Evolutionary conservation across 2,888 invertebrate genomes (phyloP).

Genomic region (Hydriomena furcata): DNA sequence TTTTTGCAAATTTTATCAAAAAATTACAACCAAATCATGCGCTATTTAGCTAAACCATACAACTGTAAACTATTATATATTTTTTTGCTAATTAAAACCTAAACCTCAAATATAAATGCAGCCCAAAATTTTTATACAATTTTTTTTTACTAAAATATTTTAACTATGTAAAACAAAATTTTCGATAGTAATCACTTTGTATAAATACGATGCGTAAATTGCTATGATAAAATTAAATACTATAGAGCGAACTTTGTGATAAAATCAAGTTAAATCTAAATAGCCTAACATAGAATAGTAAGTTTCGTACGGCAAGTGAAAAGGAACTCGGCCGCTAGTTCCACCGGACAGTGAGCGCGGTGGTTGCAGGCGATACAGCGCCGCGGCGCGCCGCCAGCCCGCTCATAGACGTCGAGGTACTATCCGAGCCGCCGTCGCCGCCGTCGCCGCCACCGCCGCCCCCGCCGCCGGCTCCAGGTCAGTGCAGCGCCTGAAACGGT

Average conservation of each 20-base stretch:
- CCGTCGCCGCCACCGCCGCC: slow-evolving; percentile 73
- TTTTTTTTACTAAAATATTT: too few relatives aligned
- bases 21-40: background rate
- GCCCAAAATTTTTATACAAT: too few relatives aligned
- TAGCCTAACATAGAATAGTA: slow-evolving; percentile 1
- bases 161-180: too few relatives aligned
- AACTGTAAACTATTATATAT: too few relatives aligned
- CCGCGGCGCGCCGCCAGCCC: slow-evolving; percentile 85
- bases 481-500: slow-evolving; percentile 76
- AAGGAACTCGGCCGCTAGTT: slow-evolving; percentile 45
- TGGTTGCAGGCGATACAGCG: slow-evolving; percentile 85
- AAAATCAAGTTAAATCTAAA: too few relatives aligned
- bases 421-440: slow-evolving; percentile 84
- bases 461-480: slow-evolving; percentile 80
- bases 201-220: too few relatives aligned
- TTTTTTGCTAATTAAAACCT: too few relatives aligned
- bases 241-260: too few relatives aligned
- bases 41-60: background rate
- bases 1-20: slow-evolving; percentile 31
- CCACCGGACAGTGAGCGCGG: slow-evolving; percentile 45
- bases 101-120: too few relatives aligned
- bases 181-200: too few relatives aligned
- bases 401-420: slow-evolving; percentile 87
- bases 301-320: slow-evolving; percentile 27
- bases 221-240: too few relatives aligned